These are phyloP conservation scores for Drosophila elegans DNA, from an alignment of 1,140 invertebrate genomes.

Conservation along the genomic window DNA sequence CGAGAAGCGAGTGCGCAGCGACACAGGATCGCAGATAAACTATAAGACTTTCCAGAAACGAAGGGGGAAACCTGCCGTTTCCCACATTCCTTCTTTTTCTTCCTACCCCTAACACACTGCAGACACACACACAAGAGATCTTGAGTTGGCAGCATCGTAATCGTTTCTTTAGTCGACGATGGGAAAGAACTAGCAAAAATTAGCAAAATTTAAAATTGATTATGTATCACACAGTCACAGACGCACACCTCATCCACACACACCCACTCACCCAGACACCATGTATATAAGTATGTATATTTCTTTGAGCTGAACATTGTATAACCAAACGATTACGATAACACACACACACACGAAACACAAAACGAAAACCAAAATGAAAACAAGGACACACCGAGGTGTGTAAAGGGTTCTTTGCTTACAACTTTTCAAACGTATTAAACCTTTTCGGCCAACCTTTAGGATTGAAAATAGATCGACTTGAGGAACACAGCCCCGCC, in stretches of 20 bases:
- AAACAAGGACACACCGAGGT: slow-evolving; percentile 36
- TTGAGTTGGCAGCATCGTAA: slow-evolving; percentile 69
- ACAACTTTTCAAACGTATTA: slow-evolving; percentile 72
- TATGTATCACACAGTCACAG: slow-evolving; percentile 32
- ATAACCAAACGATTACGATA: slow-evolving; percentile 53
- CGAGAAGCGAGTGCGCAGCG: slow-evolving; percentile 42
- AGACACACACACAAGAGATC: slow-evolving; percentile 29
- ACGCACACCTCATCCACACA: slow-evolving; percentile 9
- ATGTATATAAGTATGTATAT: slow-evolving; percentile 64
- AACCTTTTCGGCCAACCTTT: slow-evolving; percentile 59
- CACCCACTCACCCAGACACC: slow-evolving; percentile 32
- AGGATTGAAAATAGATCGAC: slow-evolving; percentile 48
- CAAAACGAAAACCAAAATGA: slow-evolving; percentile 4
- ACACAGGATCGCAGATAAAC: slow-evolving; percentile 41
- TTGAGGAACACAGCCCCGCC: slow-evolving; percentile 13
- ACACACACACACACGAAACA: slow-evolving; percentile 1
- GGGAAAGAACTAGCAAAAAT: slow-evolving; percentile 73
- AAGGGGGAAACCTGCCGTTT: slow-evolving; percentile 50
- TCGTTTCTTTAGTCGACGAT: slow-evolving; percentile 60
- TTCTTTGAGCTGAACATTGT: slow-evolving; percentile 57
- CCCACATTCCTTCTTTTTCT: slow-evolving; percentile 64
- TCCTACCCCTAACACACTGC: slow-evolving; percentile 46
- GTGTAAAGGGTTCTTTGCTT: slow-evolving; percentile 75
- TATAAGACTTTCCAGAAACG: slow-evolving; percentile 72
- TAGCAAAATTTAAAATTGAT: slow-evolving; percentile 82